phyloP scores from a whole-genome alignment of 2,113 vertebrate genomes.

The Arvicanthis niloticus region DNA sequence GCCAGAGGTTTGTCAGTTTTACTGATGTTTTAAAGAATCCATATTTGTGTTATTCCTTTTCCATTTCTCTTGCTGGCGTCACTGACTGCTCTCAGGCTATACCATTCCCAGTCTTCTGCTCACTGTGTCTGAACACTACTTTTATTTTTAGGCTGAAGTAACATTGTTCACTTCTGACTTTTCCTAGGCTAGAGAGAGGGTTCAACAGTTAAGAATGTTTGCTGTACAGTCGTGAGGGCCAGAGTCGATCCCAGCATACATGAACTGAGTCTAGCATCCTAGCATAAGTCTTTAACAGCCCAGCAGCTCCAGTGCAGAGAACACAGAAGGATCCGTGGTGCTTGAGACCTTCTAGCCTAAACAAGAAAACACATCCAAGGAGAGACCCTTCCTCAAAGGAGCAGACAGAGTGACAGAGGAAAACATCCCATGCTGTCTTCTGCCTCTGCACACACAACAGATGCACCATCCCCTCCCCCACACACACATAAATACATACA shows the following conservation, averaged over 20 bases:
- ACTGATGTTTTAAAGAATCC: conserved; percentile 18
- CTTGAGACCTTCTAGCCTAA: not conserved
- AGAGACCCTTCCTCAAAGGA: not conserved
- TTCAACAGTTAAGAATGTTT: not conserved
- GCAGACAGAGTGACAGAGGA: not conserved
- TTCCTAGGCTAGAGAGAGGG: not conserved
- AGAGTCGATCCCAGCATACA: no score
- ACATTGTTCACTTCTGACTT: not conserved
- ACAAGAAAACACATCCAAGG: not conserved
- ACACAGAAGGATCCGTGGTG: not conserved
- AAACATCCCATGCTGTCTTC: not conserved
- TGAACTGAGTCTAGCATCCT: not conserved
- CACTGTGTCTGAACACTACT: conserved; percentile 43
- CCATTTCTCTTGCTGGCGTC: conserved; percentile 44
- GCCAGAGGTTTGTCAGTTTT: not conserved
- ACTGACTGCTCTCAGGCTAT: not conserved
- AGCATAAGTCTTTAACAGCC: not conserved
- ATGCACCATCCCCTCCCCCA: not conserved
- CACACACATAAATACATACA: not conserved
- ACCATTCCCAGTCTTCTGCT: conserved; percentile 15
- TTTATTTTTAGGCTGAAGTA: not conserved
- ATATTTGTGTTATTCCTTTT: conserved; percentile 31
- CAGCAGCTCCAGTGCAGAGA: not conserved
- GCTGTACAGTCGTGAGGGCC: not conserved
- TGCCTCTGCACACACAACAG: not conserved